A percentile compares a stretch with the other conserved stretches of the same genome.
phyloP scores from a whole-genome alignment of 2,113 vertebrate genomes.

The Lepus timidus region DNA sequence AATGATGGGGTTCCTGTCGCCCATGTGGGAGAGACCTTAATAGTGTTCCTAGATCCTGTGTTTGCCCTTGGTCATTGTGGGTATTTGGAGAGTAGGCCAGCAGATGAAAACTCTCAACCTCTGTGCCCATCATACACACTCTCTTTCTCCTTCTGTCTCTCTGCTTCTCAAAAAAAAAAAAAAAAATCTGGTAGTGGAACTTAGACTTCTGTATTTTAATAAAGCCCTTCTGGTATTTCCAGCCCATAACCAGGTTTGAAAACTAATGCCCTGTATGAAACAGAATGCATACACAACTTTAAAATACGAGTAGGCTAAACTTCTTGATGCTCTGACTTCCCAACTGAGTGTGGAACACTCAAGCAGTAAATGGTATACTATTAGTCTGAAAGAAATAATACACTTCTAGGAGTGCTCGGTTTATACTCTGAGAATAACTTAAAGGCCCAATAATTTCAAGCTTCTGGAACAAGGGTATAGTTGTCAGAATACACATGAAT shows the following conservation, averaged over 20 bases:
- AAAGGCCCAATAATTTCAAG: slow-evolving; percentile 67
- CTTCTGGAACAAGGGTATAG: slow-evolving; percentile 45
- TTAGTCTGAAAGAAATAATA: slow-evolving; percentile 60
- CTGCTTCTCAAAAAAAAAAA: no score
- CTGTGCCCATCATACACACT: no score
- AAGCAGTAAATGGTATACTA: background rate
- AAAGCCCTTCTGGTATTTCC: background rate
- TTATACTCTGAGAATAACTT: slow-evolving; percentile 70
- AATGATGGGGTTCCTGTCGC: no score
- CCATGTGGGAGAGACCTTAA: no score
- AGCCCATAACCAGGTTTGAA: background rate
- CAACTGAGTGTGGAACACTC: background rate
- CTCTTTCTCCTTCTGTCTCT: no score
- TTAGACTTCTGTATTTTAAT: background rate
- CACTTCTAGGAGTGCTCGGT: slow-evolving; percentile 39
- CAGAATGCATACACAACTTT: background rate
- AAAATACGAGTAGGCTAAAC: background rate
- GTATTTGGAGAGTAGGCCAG: no score
- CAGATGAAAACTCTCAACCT: no score
- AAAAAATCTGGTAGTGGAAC: background rate
- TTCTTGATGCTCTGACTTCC: background rate
- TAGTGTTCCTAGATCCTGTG: no score
- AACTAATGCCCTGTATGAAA: background rate
- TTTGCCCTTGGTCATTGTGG: no score
- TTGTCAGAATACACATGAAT: slow-evolving; percentile 69